phyloP scores from a whole-genome alignment of 37 sponge, comb jelly and placozoan genomes.

The Cliona cf. orientalis region DNA sequence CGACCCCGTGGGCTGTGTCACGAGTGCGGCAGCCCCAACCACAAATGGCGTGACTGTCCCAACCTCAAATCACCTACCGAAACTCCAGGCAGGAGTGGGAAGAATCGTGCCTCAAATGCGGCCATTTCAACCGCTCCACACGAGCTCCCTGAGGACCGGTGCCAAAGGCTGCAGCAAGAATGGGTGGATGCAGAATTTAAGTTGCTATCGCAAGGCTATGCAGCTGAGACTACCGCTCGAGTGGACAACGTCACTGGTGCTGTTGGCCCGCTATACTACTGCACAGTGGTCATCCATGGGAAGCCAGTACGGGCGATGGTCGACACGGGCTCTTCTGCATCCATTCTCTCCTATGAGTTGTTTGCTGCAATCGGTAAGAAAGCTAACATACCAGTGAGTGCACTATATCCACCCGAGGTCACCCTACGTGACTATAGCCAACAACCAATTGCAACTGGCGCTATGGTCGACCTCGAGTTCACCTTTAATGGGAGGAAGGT shows the following conservation, averaged over 20 bases:
- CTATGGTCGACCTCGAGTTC: neutral
- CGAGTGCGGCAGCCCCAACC: neutral
- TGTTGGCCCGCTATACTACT: neutral
- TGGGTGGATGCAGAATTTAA: neutral
- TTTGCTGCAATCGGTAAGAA: neutral
- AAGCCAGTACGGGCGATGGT: neutral
- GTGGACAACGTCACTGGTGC: neutral
- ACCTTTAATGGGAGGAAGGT: neutral
- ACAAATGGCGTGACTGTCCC: conserved; percentile 14
- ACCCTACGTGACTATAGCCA: conserved; percentile 11
- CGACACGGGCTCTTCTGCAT: neutral
- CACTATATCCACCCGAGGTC: neutral
- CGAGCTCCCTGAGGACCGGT: neutral
- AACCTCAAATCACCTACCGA: neutral
- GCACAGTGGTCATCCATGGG: neutral
- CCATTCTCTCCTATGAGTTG: neutral
- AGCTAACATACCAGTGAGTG: conserved; percentile 2
- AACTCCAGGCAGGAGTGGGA: neutral
- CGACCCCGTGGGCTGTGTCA: neutral
- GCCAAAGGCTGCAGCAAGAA: neutral
- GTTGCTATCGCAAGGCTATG: neutral
- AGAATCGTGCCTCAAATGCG: neutral
- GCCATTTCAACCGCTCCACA: neutral
- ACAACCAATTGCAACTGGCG: neutral
- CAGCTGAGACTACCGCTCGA: neutral